Evolutionary conservation across 2,113 vertebrate species (phyloP).

Genomic region (Oreochromis tanganicae): DNA sequence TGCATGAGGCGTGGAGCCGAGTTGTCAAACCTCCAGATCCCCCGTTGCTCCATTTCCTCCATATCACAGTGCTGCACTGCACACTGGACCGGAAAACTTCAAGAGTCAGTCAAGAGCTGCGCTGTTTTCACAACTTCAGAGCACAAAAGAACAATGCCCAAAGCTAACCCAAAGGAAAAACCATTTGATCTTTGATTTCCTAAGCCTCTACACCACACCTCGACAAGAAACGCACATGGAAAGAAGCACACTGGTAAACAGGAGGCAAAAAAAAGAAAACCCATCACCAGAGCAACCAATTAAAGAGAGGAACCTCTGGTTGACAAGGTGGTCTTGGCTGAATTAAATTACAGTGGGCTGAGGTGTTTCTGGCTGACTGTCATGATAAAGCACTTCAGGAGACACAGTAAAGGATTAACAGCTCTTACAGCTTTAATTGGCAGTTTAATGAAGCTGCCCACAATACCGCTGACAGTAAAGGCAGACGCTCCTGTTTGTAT

Average conservation of each 20-base stretch:
- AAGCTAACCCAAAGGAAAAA: background rate
- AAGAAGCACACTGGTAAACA: background rate
- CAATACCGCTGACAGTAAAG: background rate
- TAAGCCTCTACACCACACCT: background rate
- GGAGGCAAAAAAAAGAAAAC: background rate
- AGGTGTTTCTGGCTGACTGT: background rate
- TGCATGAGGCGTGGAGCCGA: background rate
- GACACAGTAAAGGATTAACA: constrained; percentile 16
- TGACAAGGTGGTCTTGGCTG: constrained; percentile 15
- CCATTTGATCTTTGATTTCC: background rate
- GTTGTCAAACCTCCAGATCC: background rate
- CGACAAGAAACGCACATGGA: background rate
- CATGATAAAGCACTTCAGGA: background rate
- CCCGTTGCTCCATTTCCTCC: background rate
- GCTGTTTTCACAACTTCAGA: background rate
- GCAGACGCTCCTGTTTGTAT: constrained; percentile 13
- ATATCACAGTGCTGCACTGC: background rate
- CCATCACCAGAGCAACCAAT: background rate
- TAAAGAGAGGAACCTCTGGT: background rate
- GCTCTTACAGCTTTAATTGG: constrained; percentile 43
- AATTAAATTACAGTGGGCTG: constrained; percentile 19
- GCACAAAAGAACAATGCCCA: background rate
- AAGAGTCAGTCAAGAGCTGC: background rate
- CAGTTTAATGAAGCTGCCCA: constrained; percentile 37
- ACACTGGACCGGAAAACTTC: background rate